Evolutionary conservation across 2,888 invertebrate genomes (phyloP).

Genomic region (Callinectes sapidus): DNA sequence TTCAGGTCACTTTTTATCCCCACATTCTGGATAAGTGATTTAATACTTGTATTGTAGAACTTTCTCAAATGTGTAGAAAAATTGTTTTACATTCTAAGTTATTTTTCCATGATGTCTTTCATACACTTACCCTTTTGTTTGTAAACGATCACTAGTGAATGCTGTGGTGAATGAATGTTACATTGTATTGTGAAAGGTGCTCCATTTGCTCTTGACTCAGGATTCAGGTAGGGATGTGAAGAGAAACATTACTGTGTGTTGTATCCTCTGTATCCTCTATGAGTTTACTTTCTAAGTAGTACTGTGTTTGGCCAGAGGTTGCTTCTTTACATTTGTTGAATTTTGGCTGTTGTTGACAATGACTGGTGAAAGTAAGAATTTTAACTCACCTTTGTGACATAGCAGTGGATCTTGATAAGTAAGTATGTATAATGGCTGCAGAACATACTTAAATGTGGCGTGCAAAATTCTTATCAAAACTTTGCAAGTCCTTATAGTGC

Average conservation of each 20-base stretch:
- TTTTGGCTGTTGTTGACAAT: neutral
- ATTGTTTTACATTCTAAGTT: neutral
- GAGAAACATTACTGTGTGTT: neutral
- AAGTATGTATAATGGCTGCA: neutral
- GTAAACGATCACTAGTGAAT: neutral
- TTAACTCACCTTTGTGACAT: neutral
- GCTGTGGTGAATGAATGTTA: neutral
- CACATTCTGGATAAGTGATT: no score
- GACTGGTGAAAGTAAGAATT: neutral
- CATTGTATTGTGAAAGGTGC: conserved; percentile 24
- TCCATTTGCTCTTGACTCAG: conserved; percentile 23
- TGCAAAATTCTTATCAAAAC: neutral
- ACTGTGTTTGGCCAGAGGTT: conserved; percentile 4
- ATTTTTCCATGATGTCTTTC: neutral
- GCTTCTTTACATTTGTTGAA: neutral
- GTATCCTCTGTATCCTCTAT: neutral
- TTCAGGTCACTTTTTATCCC: no score
- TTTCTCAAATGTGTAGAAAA: neutral
- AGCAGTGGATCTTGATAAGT: neutral
- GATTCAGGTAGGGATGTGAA: conserved; percentile 15
- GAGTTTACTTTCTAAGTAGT: neutral
- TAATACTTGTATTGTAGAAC: neutral
- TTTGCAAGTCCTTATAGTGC: neutral
- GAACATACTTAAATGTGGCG: neutral
- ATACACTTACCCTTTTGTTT: neutral